phyloP scores from a whole-genome alignment of 1,140 invertebrate genomes.

The Calliphora vicina region DNA sequence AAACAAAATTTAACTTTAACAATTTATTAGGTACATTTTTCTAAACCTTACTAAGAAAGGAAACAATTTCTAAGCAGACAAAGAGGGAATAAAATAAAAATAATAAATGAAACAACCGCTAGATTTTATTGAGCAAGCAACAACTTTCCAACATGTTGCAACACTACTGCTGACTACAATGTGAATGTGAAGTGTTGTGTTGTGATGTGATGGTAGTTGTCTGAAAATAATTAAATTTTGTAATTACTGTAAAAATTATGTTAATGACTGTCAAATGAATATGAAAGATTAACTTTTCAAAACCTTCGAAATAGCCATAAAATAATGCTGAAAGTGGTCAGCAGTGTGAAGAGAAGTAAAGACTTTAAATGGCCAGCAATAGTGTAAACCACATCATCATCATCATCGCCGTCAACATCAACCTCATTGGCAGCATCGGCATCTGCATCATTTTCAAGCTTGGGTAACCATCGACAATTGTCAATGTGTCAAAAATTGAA shows the following conservation, averaged over 20 bases:
- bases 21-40: background rate
- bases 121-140: background rate
- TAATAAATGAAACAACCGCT: background rate
- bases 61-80: background rate
- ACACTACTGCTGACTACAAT: background rate
- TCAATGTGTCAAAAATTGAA: constrained; percentile 32
- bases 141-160: background rate
- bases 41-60: background rate
- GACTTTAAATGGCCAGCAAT: background rate
- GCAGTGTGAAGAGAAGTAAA: background rate
- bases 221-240: constrained; percentile 6
- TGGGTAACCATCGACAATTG: constrained; percentile 24
- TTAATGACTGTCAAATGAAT: constrained; percentile 22
- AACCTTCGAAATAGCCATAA: constrained; percentile 19
- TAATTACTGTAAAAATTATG: constrained; percentile 13
- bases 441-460: background rate
- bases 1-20: background rate
- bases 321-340: background rate
- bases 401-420: background rate
- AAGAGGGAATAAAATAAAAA: background rate
- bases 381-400: background rate
- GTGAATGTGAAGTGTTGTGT: background rate
- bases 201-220: background rate
- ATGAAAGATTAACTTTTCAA: constrained; percentile 25
- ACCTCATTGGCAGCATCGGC: background rate